Evolutionary conservation across 1,140 invertebrate genomes (phyloP).

Genomic region (Potamilus streckersoni): DNA sequence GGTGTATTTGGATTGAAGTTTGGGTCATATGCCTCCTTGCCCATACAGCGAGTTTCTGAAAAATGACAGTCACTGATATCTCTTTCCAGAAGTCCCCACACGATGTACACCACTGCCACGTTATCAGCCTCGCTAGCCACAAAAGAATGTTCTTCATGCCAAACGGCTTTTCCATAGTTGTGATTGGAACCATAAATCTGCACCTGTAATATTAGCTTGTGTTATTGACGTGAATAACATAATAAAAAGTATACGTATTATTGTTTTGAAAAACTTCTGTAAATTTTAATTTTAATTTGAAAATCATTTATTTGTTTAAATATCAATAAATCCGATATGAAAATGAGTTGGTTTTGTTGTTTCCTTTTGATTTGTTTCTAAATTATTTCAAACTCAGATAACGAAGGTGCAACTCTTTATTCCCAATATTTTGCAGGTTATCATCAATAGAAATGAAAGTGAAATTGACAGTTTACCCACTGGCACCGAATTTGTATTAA

Average conservation of each 20-base stretch:
- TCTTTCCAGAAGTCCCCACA: constrained; percentile 48
- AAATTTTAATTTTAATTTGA: background rate
- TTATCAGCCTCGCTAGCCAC: constrained; percentile 24
- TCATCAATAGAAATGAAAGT: no score
- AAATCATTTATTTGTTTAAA: background rate
- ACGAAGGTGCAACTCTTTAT: no score
- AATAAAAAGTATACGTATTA: background rate
- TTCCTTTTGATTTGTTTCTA: no score
- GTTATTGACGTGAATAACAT: background rate
- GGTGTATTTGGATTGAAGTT: constrained; percentile 39
- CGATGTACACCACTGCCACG: constrained; percentile 32
- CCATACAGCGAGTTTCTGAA: constrained; percentile 36
- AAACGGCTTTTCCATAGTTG: constrained; percentile 31
- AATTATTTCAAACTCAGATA: no score
- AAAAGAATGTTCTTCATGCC: constrained; percentile 18
- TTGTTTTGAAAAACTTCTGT: background rate
- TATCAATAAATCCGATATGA: no score
- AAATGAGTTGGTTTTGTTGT: no score
- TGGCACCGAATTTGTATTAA: no score
- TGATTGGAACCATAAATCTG: constrained; percentile 25
- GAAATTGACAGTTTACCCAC: no score
- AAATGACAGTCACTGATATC: constrained; percentile 43
- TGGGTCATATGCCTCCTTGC: constrained; percentile 32
- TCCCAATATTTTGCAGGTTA: no score
- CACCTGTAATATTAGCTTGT: constrained; percentile 11